Evolutionary conservation across 2,888 invertebrate genomes (phyloP).

Genomic region (Drosophila formosana): DNA sequence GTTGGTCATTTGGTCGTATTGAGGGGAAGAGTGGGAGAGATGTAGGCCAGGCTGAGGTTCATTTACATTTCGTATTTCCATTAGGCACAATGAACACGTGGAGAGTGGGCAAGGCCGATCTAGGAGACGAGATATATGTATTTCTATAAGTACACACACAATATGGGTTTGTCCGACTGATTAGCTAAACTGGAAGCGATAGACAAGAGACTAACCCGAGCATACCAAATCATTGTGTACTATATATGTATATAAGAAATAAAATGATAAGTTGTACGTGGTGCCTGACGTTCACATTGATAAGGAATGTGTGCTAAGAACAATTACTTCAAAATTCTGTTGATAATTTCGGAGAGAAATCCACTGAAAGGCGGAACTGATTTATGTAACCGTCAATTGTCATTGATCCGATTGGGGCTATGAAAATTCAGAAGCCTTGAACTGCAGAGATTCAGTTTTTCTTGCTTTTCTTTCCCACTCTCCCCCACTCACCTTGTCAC

Average conservation of each 20-base stretch:
- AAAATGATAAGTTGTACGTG: conserved; percentile 47
- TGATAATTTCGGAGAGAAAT: background rate
- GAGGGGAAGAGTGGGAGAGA: background rate
- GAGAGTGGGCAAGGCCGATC: conserved; percentile 15
- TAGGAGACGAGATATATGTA: background rate
- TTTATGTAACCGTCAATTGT: conserved; percentile 58
- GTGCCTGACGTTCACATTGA: conserved; percentile 13
- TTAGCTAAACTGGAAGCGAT: conserved; percentile 25
- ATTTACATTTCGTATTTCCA: conserved; percentile 41
- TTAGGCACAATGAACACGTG: conserved; percentile 43
- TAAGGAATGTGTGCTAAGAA: conserved; percentile 21
- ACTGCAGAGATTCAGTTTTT: conserved; percentile 28
- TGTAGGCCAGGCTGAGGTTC: background rate
- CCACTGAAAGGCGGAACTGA: background rate
- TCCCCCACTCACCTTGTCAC: background rate
- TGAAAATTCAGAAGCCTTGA: conserved; percentile 39
- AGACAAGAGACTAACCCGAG: conserved; percentile 40
- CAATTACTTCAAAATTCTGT: background rate
- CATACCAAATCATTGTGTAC: conserved; percentile 33
- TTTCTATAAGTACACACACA: background rate
- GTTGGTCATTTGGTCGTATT: conserved; percentile 22
- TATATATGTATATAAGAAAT: conserved; percentile 4
- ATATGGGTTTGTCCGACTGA: conserved; percentile 47
- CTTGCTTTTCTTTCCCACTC: background rate
- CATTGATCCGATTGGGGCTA: conserved; percentile 18